phyloP scores from a whole-genome alignment of 2,888 invertebrate species.

The Dynastes grantii region DNA sequence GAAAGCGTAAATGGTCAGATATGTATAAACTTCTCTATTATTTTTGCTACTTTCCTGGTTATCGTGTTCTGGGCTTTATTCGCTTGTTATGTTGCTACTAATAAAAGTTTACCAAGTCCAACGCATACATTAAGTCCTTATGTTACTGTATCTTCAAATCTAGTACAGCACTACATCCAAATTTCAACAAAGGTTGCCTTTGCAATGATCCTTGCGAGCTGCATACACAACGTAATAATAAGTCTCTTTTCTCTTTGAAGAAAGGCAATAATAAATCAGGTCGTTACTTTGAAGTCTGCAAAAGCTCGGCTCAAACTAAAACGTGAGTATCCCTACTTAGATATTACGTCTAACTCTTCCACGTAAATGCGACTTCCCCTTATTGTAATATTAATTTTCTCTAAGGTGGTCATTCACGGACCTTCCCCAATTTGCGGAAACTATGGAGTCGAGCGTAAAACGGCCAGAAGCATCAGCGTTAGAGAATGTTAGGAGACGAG shows the following conservation, averaged over 20 bases:
- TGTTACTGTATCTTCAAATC: too few relatives aligned
- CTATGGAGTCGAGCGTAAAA: conserved; percentile 18
- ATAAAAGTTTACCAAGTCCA: too few relatives aligned
- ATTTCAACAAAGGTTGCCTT: not conserved
- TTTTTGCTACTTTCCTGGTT: too few relatives aligned
- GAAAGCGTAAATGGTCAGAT: too few relatives aligned
- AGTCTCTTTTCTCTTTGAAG: not conserved
- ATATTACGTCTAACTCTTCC: not conserved
- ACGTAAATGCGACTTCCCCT: not conserved
- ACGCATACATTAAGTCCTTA: too few relatives aligned
- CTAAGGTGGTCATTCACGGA: conserved; percentile 22
- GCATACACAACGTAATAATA: not conserved
- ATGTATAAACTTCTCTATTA: too few relatives aligned
- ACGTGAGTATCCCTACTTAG: not conserved
- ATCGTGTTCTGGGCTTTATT: too few relatives aligned
- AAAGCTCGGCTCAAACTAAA: not conserved
- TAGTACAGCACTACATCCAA: not conserved
- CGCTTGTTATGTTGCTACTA: too few relatives aligned
- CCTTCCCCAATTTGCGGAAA: conserved; percentile 22
- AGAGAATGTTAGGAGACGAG: conserved; percentile 16
- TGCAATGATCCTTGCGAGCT: not conserved
- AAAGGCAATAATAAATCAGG: conserved; percentile 25
- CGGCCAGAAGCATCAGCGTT: conserved; percentile 9
- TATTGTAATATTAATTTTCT: conserved; percentile 43
- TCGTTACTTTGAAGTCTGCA: not conserved